Conservation (phyloP, 2,797 vertebrate species). For the Acanthurus lineatus region DNA sequence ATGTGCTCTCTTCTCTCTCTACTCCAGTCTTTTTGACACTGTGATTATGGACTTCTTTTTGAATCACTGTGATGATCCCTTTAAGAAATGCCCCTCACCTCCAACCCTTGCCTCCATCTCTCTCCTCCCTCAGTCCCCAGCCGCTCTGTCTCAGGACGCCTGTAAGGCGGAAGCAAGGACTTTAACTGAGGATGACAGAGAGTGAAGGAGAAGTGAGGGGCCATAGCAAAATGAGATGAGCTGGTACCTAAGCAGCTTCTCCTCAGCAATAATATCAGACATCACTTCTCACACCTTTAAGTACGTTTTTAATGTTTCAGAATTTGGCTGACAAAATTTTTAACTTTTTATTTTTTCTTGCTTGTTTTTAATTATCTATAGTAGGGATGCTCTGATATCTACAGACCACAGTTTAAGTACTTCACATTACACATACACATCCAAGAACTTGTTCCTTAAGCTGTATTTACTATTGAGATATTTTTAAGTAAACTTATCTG, state of each 20-base stretch:
- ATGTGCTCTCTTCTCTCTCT: conserved; percentile 55
- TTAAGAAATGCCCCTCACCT: conserved; percentile 80
- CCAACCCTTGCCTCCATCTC: conserved; percentile 85
- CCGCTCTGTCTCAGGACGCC: conserved; percentile 63
- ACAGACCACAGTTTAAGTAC: conserved; percentile 23
- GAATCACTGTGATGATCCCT: conserved; percentile 93
- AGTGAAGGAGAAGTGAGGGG: conserved; percentile 36
- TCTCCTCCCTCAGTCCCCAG: conserved; percentile 79
- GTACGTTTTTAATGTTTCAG: conserved; percentile 57
- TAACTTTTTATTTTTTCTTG: conserved; percentile 58
- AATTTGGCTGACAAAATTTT: conserved; percentile 54
- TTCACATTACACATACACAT: conserved; percentile 6
- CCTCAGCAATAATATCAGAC: conserved; percentile 85
- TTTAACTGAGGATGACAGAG: conserved; percentile 39
- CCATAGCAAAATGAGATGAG: conserved; percentile 59
- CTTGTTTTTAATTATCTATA: conserved; percentile 69
- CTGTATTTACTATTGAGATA: conserved; percentile 21
- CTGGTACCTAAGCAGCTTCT: conserved; percentile 73
- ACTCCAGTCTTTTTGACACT: conserved; percentile 80
- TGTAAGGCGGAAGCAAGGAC: conserved; percentile 62
- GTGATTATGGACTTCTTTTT: conserved; percentile 85
- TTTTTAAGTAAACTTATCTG: conserved; percentile 16
- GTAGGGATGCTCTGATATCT: conserved; percentile 65
- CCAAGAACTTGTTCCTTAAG: conserved; percentile 12
- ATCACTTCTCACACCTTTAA: conserved; percentile 56